phyloP scores from a whole-genome alignment of 2,797 vertebrate genomes.

The Falco rusticolus region DNA sequence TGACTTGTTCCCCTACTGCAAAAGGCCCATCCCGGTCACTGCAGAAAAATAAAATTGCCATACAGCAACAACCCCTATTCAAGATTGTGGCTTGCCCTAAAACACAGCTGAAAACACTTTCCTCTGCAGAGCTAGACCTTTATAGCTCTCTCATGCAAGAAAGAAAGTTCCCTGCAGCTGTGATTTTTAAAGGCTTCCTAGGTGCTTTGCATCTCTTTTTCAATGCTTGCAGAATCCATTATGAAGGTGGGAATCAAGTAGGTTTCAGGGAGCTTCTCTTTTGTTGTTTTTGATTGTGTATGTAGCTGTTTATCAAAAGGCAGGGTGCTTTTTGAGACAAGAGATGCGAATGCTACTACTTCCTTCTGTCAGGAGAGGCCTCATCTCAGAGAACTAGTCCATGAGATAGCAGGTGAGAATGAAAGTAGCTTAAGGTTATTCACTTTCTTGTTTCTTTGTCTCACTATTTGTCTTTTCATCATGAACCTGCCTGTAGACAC shows the following conservation, averaged over 20 bases:
- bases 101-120: background rate
- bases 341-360: fast-evolving
- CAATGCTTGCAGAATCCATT: background rate
- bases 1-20: background rate
- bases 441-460: background rate
- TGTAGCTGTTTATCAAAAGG: background rate
- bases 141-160: background rate
- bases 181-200: background rate
- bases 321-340: fast-evolving
- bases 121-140: background rate
- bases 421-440: background rate
- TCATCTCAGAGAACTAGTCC: fast-evolving
- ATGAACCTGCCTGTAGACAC: background rate
- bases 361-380: background rate
- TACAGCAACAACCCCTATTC: background rate
- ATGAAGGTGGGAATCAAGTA: background rate
- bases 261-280: fast-evolving
- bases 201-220: background rate
- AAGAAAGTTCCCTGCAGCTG: background rate
- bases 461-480: background rate
- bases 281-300: fast-evolving
- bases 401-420: background rate
- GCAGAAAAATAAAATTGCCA: background rate
- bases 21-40: background rate
- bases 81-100: background rate